Conservation (phyloP, 2,888 invertebrate genomes). For the Lomographa bimaculata region DNA sequence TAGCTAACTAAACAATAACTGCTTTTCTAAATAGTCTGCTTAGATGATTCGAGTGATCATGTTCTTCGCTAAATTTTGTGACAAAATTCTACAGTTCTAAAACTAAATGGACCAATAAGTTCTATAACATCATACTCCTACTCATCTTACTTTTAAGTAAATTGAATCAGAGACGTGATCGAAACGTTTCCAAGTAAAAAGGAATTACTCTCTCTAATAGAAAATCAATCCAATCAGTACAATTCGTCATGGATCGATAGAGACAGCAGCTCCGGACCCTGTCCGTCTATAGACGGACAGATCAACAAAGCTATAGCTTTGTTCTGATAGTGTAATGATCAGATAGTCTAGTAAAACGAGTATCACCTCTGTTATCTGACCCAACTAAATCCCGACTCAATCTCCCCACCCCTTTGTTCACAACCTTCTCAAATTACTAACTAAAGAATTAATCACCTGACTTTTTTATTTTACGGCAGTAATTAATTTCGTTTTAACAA, state of each 20-base stretch:
- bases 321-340: constrained; percentile 39
- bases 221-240: constrained; percentile 74
- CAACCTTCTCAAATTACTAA: constrained; percentile 74
- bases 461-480: constrained; percentile 59
- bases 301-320: constrained; percentile 17
- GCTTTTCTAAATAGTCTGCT: no score
- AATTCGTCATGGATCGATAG: constrained; percentile 64
- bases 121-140: background rate
- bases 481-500: constrained; percentile 71
- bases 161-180: constrained; percentile 63
- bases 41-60: no score
- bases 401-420: constrained; percentile 58
- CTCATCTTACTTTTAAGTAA: constrained; percentile 35
- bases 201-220: constrained; percentile 63
- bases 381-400: constrained; percentile 23
- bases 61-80: no score
- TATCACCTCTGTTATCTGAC: constrained; percentile 16
- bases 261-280: constrained; percentile 48
- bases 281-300: constrained; percentile 31
- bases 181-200: constrained; percentile 55
- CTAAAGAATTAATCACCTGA: constrained; percentile 65
- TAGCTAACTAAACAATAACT: no score
- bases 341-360: constrained; percentile 14
- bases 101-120: constrained; percentile 8
- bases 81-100: no score